Base-by-base conservation (phyloP, 2,888 invertebrate genomes). In the Melinopterus prodromus region DNA sequence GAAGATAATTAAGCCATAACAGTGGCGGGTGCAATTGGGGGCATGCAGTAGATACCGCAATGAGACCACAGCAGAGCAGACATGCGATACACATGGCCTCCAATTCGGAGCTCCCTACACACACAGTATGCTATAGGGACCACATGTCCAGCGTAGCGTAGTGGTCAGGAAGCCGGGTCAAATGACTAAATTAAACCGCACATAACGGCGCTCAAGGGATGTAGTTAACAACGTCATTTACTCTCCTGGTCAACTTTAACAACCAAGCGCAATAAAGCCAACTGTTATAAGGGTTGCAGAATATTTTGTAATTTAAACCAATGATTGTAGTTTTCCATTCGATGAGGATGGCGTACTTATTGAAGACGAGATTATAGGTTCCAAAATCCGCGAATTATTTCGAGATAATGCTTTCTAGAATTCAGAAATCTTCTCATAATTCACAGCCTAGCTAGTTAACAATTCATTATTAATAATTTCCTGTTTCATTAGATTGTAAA, bases 61-160 rank as follows among this genome's bases (percentile, higher is more conserved):
- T 53, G 53, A 53, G 53, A 53, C 53, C 53, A 53, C 53, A 53
- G 53, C 12, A 53, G 12, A 12, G 53, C 53, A 53, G 53, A 53
- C 53, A 53, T 53, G 53, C 53, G 53, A 53, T 53, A 53, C 53
- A 53, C 53, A 53, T 53, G 53, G 53, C 53, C 12, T 53, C 53
- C 7, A 53, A 53, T 53, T 53, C 53, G 7, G 53, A 12, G 12
- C 53, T 53, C 53, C 53, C 2, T 53, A 53, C 12, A 12, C 53
- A 0, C 53, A 12, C 9, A 53, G 53, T 53, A 53, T 53, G 53
- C 53, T 53, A 53, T 12, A 53, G 53, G 12, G 53, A 12, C 53
- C 53, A 53, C 53, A 53, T 53, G 53, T 53, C 53, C 53, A 53
- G 53, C 53, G 53, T 53, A 53, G 53, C 53, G 53, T 53, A 53